A percentile compares a stretch with the other conserved stretches of the same genome.
Conservation (phyloP, 2,113 vertebrate species). For the Balaeniceps rex region DNA sequence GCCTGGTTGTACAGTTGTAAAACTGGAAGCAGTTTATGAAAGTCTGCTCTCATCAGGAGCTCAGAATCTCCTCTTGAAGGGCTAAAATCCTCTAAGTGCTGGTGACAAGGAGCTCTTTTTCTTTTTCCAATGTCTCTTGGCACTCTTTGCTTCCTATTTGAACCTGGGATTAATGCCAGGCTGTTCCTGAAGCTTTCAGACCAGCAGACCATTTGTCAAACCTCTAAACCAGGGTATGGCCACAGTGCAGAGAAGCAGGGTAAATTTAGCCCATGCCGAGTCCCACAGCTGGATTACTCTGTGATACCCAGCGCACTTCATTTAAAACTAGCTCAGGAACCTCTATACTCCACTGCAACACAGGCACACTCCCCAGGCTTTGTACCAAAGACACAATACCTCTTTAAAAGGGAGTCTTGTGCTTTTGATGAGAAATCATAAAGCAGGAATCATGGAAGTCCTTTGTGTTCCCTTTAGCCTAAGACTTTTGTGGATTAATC, state of each 20-base stretch:
- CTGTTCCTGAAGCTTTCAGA: constrained; percentile 17
- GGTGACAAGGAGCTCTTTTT: neutral
- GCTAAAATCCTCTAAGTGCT: neutral
- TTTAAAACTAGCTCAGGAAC: neutral
- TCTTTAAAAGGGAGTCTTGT: neutral
- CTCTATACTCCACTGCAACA: neutral
- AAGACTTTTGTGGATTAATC: neutral
- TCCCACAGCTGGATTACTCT: neutral
- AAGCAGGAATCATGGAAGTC: neutral
- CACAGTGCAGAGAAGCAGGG: neutral
- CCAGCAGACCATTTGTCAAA: constrained; percentile 8
- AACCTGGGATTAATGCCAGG: constrained; percentile 22
- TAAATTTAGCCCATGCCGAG: constrained; percentile 1
- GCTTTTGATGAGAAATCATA: neutral
- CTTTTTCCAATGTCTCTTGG: neutral
- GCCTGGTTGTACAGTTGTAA: neutral
- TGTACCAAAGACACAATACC: neutral
- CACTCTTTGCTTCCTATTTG: neutral
- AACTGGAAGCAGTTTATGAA: neutral
- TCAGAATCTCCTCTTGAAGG: neutral
- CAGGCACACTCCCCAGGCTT: neutral
- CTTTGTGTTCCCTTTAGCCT: neutral
- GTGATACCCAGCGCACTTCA: neutral
- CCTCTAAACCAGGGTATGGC: neutral
- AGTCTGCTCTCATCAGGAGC: neutral